These are phyloP conservation scores for Tympanuchus pallidicinctus DNA, from an alignment of 2,113 vertebrate genomes.

Conservation along the genomic window DNA sequence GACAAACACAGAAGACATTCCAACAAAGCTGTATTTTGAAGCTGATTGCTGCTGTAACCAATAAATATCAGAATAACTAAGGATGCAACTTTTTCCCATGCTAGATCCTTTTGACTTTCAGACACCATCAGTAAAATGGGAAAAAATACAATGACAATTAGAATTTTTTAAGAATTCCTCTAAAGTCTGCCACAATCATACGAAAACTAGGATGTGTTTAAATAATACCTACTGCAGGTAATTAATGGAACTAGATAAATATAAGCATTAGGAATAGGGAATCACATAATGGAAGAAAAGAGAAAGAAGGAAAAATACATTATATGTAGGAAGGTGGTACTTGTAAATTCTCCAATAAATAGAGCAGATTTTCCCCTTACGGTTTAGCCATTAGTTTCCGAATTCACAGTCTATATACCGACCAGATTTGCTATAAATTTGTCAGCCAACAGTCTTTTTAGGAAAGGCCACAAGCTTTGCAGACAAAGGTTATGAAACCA, in stretches of 20 bases:
- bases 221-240: not conserved
- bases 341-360: constrained; percentile 29
- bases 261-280: not conserved
- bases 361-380: constrained; percentile 21
- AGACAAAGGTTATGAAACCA: constrained; percentile 16
- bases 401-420: constrained; percentile 11
- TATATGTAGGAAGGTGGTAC: not conserved
- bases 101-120: not conserved
- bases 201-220: not conserved
- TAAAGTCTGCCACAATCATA: not conserved
- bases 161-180: not conserved
- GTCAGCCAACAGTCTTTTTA: constrained; percentile 44
- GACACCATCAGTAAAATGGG: not conserved
- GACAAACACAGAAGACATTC: not conserved
- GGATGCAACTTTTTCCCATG: not conserved
- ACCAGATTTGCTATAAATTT: not conserved
- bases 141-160: not conserved
- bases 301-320: constrained; percentile 18
- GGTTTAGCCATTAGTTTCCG: constrained; percentile 34
- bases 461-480: constrained; percentile 17
- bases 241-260: not conserved
- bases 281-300: constrained; percentile 16
- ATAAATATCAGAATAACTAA: not conserved
- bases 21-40: not conserved
- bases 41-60: not conserved